Percentiles rank a stretch among this genome's conserved stretches.
Evolutionary conservation across 2,888 invertebrate species (phyloP).

Genomic region (Calliopum simillimum): DNA sequence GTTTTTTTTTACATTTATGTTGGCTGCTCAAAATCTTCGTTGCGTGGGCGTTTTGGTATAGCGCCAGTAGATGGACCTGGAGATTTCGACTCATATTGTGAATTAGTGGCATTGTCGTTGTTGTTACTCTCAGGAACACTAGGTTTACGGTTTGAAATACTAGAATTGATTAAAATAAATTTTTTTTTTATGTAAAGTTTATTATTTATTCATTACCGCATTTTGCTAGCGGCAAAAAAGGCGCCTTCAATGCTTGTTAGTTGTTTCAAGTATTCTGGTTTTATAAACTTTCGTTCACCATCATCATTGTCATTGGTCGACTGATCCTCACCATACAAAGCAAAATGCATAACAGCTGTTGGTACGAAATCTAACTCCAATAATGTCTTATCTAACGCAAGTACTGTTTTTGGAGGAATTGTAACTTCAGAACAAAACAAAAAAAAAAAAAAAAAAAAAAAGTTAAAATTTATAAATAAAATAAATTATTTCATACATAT

Average conservation of each 20-base stretch:
- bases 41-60: slow-evolving; percentile 52
- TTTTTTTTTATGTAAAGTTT: neutral
- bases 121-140: slow-evolving; percentile 24
- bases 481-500: no score
- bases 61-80: slow-evolving; percentile 51
- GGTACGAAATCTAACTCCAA: slow-evolving; percentile 83
- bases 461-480: neutral
- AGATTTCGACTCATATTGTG: slow-evolving; percentile 22
- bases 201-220: slow-evolving; percentile 65
- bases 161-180: neutral
- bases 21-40: slow-evolving; percentile 36
- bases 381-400: slow-evolving; percentile 74
- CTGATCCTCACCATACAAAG: slow-evolving; percentile 67
- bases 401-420: slow-evolving; percentile 82
- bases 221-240: slow-evolving; percentile 75
- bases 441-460: slow-evolving; percentile 33
- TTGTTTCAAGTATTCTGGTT: slow-evolving; percentile 72
- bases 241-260: slow-evolving; percentile 77
- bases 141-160: slow-evolving; percentile 20
- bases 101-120: neutral
- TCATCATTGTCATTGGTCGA: slow-evolving; percentile 46
- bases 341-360: slow-evolving; percentile 81
- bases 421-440: slow-evolving; percentile 74
- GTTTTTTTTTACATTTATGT: neutral
- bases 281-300: slow-evolving; percentile 67